Conservation (phyloP, 1,140 invertebrate genomes). For the Antheraea mylitta region DNA sequence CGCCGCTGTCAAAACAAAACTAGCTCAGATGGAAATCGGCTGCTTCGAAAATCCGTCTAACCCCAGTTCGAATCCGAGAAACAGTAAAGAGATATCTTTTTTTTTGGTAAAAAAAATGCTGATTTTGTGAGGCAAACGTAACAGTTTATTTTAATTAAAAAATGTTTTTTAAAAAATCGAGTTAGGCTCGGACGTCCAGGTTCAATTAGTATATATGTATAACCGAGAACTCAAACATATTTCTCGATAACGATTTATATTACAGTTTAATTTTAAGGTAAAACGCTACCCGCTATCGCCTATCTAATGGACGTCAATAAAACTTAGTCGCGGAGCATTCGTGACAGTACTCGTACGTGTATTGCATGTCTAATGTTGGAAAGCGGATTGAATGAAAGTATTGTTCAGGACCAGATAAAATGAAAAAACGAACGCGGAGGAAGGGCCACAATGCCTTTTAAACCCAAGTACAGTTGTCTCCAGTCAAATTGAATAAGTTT, state of each 20-base stretch:
- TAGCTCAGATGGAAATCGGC: no score
- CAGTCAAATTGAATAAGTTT: slow-evolving; percentile 72
- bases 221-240: no score
- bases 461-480: slow-evolving; percentile 65
- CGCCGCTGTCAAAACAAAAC: no score
- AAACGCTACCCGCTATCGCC: slow-evolving; percentile 30
- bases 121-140: no score
- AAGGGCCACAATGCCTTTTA: slow-evolving; percentile 62
- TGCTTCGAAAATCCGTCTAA: no score
- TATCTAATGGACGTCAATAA: slow-evolving; percentile 27
- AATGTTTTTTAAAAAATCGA: no score
- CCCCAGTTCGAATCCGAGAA: no score
- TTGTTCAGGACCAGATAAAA: slow-evolving; percentile 60
- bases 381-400: slow-evolving; percentile 63
- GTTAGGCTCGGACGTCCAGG: no score
- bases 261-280: not conserved
- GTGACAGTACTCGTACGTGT: slow-evolving; percentile 53
- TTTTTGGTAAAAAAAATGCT: no score
- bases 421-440: slow-evolving; percentile 48
- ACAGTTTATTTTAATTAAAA: no score
- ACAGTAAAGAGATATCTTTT: no score
- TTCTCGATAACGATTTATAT: not conserved
- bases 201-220: no score
- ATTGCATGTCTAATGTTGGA: slow-evolving; percentile 55
- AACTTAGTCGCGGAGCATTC: slow-evolving; percentile 45